phyloP scores from a whole-genome alignment of 2,113 vertebrate genomes.

The Ciconia maguari region DNA sequence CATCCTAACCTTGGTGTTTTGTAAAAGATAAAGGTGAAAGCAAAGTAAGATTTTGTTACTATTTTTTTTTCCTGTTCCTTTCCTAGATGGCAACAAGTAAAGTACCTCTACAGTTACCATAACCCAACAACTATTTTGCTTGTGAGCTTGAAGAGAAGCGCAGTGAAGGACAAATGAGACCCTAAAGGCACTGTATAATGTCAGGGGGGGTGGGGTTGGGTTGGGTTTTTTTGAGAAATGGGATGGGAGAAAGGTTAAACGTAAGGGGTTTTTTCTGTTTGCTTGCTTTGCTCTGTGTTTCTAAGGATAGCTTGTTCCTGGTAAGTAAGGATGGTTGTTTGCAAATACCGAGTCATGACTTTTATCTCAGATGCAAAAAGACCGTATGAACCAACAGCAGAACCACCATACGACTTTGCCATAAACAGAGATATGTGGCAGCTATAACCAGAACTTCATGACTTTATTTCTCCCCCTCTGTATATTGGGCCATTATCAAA shows the following conservation, averaged over 20 bases:
- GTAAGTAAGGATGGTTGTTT: neutral
- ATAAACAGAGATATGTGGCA: neutral
- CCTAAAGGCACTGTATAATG: neutral
- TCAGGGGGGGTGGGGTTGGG: neutral
- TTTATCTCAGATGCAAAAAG: neutral
- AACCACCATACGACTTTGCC: neutral
- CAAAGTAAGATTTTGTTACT: neutral
- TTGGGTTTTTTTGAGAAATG: neutral
- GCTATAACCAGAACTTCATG: neutral
- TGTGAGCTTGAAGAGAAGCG: too few relatives aligned
- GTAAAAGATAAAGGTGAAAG: neutral
- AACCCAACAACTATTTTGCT: neutral
- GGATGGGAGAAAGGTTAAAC: neutral
- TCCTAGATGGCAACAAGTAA: neutral
- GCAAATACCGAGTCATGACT: neutral
- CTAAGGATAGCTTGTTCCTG: neutral
- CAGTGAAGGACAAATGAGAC: neutral
- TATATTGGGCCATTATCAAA: neutral
- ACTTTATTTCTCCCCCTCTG: neutral
- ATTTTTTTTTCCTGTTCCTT: neutral
- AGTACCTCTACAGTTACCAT: neutral
- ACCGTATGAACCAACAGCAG: neutral
- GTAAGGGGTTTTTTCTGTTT: neutral
- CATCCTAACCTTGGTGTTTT: neutral
- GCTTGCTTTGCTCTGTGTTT: neutral